Evolutionary conservation across 1,140 invertebrate genomes (phyloP), one percentile per base, ranked within the genome.

Genomic region (Drosophila ohnishii): DNA sequence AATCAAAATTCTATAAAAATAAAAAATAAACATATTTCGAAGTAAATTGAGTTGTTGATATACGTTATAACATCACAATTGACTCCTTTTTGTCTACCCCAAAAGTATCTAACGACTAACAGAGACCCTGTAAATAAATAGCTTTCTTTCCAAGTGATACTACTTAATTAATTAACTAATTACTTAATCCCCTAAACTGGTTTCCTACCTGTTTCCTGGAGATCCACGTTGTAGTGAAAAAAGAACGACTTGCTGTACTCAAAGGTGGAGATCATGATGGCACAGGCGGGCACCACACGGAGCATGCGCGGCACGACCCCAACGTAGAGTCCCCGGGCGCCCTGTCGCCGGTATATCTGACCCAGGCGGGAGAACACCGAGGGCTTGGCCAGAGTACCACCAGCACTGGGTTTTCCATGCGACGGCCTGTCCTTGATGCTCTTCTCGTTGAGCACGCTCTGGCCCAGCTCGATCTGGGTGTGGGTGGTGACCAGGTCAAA

Each of bases 401-500:
- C 0, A 16, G 16, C 8, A 30, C 19, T 19, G 19, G 14, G 2
- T 8, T 32, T 14, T 13, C 10, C 5, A 3, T 2, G 30, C 19
- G 56, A 13, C n/a, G 56, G n/a, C n/a, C 5, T 9, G 9, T 22
- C 10, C 44, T 16, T 63, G 35, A 9, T 35, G 8, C 0, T n/a
- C 3, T 53, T 32, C 47, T 69, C 65, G 25, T 95, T 95, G 69
- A 96, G 94, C 93, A 96, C 94, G 88, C 95, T 95, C 92, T 98
- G 96, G 11, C 98, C 98, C 83, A 99, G 94, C 93, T 99, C 97
- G 80, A 99, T 98, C 94, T 99, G 99, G 80, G 96, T 95, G 90
- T 98, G 96, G 3, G 99, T 99, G 94, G 99, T 99, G 0, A 99
- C 96, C 14, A 99, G 98, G 93, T 99, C 99, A 93, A 99, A 99